Base-by-base conservation (phyloP, 2,113 vertebrate species). In the Elanus axillaris region DNA sequence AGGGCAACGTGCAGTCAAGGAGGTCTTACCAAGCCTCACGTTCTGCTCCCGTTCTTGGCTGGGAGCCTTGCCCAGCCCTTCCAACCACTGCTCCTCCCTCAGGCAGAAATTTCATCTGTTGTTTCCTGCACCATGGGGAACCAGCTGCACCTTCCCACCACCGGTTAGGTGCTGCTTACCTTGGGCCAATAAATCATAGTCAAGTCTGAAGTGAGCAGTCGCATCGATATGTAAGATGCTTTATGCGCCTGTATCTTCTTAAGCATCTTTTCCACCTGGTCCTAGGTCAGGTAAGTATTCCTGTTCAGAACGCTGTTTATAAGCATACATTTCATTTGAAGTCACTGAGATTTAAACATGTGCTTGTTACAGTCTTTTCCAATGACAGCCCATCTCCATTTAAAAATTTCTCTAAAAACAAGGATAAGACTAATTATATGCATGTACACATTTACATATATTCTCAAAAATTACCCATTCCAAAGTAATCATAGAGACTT, bases 401-500 rank as follows among this genome's bases (percentile, higher is more conserved):
- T 72, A 31, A 89, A 94, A 87, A 73, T 27, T 50, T 76, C 50
- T 69, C 38, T 45, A 38, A 88, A 94, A 83, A 21, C 23, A 81
- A 93, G 69, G 58, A 42, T 31, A 72, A 68, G 56, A 82, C 48
- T 38, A 90, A 85, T 68, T 68, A 72, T 62, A 88, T 29, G 43
- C 56, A 74, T n/a, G 40, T 26, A 64, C 38, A 38, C 6, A 86
- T 92, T 90, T 86, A 93, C 60, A 71, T 43, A 64, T 17, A 50
- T 74, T 95, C 75, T 80, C 77, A 36, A 80, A 92, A 94, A 81
- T 84, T 42, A 87, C 68, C 60, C 32, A 23, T 92, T 91, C 58
- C 40, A 74, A 96, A 88, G 83, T 64, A 94, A 96, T 86, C 76
- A 91, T 10, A 48, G 19, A 68, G 66, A 56, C 43, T 88, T 95